phyloP scores from a whole-genome alignment of 2,113 vertebrate genomes.

The Panurus biarmicus region DNA sequence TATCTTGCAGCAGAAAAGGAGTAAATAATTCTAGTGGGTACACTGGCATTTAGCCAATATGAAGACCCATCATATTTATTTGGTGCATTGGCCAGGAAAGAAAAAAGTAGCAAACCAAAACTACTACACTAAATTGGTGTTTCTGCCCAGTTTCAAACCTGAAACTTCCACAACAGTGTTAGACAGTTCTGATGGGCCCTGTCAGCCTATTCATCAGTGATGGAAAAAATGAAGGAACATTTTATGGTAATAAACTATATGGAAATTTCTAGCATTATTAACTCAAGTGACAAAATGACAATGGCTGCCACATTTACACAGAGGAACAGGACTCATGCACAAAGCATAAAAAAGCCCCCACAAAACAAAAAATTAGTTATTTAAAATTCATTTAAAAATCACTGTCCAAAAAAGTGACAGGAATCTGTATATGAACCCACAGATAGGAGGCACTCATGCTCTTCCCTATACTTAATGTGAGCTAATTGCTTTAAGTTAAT shows the following conservation, averaged over 20 bases:
- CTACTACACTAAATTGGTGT: not conserved
- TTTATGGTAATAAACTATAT: not conserved
- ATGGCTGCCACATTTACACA: not conserved
- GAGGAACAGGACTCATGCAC: fast-evolving
- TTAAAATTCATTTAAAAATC: not conserved
- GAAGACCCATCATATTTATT: not conserved
- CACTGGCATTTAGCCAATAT: not conserved
- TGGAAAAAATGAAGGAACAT: not conserved
- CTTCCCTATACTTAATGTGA: not conserved
- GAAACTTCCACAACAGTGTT: not conserved
- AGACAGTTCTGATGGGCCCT: not conserved
- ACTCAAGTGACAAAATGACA: not conserved
- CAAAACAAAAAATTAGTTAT: not conserved
- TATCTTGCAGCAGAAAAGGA: not conserved
- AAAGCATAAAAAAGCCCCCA: not conserved
- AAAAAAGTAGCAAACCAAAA: not conserved
- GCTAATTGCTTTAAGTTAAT: not conserved
- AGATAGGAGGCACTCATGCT: not conserved
- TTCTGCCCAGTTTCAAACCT: not conserved
- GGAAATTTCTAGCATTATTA: not conserved
- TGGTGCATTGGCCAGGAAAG: not conserved
- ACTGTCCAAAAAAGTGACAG: not conserved
- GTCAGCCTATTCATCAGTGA: not conserved
- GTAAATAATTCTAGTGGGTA: not conserved
- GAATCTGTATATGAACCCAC: not conserved